phyloP scores from a whole-genome alignment of 2,113 vertebrate species.

The Leuciscus idus region DNA sequence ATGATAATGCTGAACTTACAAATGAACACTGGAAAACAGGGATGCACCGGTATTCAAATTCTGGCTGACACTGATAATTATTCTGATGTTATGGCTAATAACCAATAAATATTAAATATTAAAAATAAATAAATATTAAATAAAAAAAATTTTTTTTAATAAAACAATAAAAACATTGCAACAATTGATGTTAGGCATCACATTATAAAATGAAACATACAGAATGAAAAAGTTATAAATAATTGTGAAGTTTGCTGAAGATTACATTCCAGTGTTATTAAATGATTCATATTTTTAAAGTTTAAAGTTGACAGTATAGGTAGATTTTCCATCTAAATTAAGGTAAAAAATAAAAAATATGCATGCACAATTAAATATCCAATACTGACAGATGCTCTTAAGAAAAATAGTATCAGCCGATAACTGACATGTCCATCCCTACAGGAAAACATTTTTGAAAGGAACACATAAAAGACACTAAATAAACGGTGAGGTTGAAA shows the following conservation, averaged over 20 bases:
- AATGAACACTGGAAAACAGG: background rate
- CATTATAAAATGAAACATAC: background rate
- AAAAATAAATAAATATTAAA: too few species aligned
- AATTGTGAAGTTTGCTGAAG: background rate
- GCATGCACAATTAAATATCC: background rate
- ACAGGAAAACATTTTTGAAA: background rate
- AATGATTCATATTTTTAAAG: background rate
- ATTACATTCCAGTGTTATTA: background rate
- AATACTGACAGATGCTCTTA: background rate
- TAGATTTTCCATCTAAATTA: background rate
- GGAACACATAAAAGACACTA: too few species aligned
- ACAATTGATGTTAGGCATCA: background rate
- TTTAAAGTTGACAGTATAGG: background rate
- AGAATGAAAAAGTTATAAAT: background rate
- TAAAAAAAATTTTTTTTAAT: too few species aligned
- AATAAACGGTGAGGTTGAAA: conserved; percentile 43
- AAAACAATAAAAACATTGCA: background rate
- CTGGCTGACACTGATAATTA: background rate
- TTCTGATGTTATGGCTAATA: background rate
- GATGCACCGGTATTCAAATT: background rate
- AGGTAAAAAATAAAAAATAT: background rate
- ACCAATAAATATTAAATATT: too few species aligned
- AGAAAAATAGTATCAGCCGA: background rate
- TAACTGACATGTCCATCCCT: too few species aligned
- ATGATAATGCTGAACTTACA: background rate